Conservation (phyloP, 2,797 vertebrate genomes). For the Hydrolagus colliei region DNA sequence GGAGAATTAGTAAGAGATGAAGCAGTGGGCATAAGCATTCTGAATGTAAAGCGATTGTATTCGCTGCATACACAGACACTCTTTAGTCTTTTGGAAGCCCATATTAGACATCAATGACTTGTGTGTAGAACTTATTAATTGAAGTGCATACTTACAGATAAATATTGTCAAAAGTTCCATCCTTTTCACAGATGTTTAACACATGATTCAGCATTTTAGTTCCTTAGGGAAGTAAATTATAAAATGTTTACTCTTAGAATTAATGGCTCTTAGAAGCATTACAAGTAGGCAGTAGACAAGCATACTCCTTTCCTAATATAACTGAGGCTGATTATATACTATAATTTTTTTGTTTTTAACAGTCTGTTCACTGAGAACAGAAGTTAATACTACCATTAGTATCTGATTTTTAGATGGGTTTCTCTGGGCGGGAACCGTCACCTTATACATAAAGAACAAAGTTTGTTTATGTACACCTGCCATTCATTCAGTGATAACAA, state of each 20-base stretch:
- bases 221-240: conserved; percentile 56
- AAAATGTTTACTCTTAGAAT: neutral
- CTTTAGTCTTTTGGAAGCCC: neutral
- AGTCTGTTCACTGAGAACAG: too few relatives aligned
- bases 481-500: too few relatives aligned
- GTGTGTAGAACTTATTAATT: neutral
- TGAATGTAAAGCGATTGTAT: neutral
- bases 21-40: neutral
- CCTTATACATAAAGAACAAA: too few relatives aligned
- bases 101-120: neutral
- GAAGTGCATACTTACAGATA: conserved; percentile 83
- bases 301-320: too few relatives aligned
- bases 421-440: too few relatives aligned
- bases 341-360: neutral
- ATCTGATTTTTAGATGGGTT: too few relatives aligned
- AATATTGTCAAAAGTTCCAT: conserved; percentile 99
- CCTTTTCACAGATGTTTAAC: conserved; percentile 99
- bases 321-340: neutral
- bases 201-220: conserved; percentile 99
- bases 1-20: too few relatives aligned
- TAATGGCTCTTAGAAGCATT: neutral
- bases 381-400: too few relatives aligned
- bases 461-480: too few relatives aligned
- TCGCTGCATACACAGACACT: neutral
- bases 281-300: neutral